Evolutionary conservation across 2,113 vertebrate genomes (phyloP).

Genomic region (western clawed frog (Xenopus tropicalis)): DNA sequence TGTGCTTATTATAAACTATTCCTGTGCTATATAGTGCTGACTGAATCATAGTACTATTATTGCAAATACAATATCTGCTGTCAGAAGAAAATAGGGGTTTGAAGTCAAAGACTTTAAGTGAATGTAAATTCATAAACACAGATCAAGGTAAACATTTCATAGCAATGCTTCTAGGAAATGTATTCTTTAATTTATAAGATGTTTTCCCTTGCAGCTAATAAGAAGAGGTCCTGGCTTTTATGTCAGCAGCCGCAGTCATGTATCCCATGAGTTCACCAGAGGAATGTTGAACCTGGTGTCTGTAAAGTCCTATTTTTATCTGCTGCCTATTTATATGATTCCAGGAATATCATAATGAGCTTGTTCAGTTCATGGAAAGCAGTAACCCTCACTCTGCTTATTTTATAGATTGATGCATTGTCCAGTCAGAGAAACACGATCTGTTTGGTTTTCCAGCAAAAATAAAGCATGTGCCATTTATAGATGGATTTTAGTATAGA

Average conservation of each 20-base stretch:
- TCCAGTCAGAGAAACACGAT: background rate
- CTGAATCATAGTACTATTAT: background rate
- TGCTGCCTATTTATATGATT: slow-evolving; percentile 37
- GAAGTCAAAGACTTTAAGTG: background rate
- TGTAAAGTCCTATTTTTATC: slow-evolving; percentile 40
- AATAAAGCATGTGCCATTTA: background rate
- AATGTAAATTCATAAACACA: background rate
- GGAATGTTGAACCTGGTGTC: slow-evolving; percentile 39
- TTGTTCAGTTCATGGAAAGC: slow-evolving; percentile 39
- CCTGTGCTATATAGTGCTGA: background rate
- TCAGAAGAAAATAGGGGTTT: background rate
- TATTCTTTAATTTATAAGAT: slow-evolving; percentile 1
- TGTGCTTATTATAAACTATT: background rate
- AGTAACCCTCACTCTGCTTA: slow-evolving; percentile 19
- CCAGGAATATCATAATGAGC: slow-evolving; percentile 36
- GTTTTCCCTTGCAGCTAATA: background rate
- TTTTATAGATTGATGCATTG: slow-evolving; percentile 5
- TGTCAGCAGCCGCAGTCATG: slow-evolving; percentile 10
- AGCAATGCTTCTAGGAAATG: background rate
- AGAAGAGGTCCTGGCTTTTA: background rate
- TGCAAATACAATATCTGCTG: slow-evolving; percentile 1
- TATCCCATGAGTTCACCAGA: slow-evolving; percentile 29
- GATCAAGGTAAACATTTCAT: background rate
- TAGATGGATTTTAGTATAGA: background rate
- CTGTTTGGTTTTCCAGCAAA: background rate